Evolutionary conservation across 2,888 invertebrate species (phyloP).

Genomic region (Cryptus viduatorius): DNA sequence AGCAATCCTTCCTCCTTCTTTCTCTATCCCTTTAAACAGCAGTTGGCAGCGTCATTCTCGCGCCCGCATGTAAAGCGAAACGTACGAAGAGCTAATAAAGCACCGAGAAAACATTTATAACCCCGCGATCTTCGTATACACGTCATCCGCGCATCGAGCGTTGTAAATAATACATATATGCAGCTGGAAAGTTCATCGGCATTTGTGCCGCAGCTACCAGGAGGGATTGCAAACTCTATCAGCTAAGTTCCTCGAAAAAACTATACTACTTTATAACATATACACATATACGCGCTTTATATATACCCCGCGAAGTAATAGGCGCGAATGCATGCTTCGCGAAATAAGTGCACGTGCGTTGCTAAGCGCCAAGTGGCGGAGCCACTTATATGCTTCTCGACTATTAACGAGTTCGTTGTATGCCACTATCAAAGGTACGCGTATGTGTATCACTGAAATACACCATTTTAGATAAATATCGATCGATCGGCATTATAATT

Average conservation of each 20-base stretch:
- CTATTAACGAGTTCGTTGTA: conserved; percentile 58
- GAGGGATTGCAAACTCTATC: conserved; percentile 65
- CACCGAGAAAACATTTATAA: conserved; percentile 67
- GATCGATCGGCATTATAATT: conserved; percentile 34
- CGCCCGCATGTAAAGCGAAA: conserved; percentile 58
- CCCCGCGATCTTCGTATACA: conserved; percentile 53
- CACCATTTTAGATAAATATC: not conserved
- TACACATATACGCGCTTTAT: conserved; percentile 6
- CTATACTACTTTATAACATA: conserved; percentile 30
- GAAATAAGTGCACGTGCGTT: conserved; percentile 67
- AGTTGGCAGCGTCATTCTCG: conserved; percentile 53
- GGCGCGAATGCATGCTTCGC: conserved; percentile 60
- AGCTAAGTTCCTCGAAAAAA: conserved; percentile 67
- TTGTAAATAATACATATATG: conserved; percentile 67
- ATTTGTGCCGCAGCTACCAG: conserved; percentile 61
- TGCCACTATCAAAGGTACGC: not conserved
- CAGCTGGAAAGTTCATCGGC: conserved; percentile 69
- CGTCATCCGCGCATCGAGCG: conserved; percentile 64
- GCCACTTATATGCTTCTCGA: conserved; percentile 56
- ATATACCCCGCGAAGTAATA: conserved; percentile 33
- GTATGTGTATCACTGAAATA: not conserved
- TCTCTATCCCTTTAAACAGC: conserved; percentile 41
- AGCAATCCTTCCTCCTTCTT: conserved; percentile 2
- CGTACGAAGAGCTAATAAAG: conserved; percentile 71
- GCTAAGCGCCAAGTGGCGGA: conserved; percentile 54